phyloP scores from a whole-genome alignment of 2,888 invertebrate genomes.

The Troglohyphantes excavatus region DNA sequence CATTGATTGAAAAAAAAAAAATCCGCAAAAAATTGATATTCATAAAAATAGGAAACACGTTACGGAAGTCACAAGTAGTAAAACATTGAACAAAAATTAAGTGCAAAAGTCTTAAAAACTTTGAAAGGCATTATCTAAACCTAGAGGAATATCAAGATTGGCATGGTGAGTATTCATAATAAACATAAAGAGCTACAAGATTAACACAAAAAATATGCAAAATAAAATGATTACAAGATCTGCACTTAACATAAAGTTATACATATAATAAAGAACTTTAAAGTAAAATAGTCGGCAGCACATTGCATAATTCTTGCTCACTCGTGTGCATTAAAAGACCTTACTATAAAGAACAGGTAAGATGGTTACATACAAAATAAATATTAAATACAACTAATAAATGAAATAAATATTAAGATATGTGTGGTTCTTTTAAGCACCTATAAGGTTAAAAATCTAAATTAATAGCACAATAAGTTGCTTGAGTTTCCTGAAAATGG shows the following conservation, averaged over 20 bases:
- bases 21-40: neutral
- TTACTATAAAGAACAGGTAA: neutral
- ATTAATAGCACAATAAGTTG: slow-evolving; percentile 17
- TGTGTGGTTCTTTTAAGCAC: slow-evolving; percentile 33
- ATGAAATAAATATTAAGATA: slow-evolving; percentile 31
- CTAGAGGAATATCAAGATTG: neutral
- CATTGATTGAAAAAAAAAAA: neutral
- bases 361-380: slow-evolving; percentile 30
- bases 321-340: neutral
- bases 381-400: slow-evolving; percentile 27
- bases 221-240: neutral
- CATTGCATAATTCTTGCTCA: neutral
- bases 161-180: neutral
- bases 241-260: neutral
- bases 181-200: neutral
- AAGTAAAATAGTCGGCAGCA: neutral
- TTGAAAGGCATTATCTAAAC: neutral
- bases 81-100: neutral
- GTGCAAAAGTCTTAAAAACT: neutral
- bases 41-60: too few species aligned
- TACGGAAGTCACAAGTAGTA: neutral
- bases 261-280: neutral
- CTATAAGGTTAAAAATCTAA: slow-evolving; percentile 11
- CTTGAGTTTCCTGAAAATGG: neutral
- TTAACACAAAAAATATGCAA: neutral